Conservation (phyloP, 2,797 vertebrate genomes). For the Taeniopygia guttata region DNA sequence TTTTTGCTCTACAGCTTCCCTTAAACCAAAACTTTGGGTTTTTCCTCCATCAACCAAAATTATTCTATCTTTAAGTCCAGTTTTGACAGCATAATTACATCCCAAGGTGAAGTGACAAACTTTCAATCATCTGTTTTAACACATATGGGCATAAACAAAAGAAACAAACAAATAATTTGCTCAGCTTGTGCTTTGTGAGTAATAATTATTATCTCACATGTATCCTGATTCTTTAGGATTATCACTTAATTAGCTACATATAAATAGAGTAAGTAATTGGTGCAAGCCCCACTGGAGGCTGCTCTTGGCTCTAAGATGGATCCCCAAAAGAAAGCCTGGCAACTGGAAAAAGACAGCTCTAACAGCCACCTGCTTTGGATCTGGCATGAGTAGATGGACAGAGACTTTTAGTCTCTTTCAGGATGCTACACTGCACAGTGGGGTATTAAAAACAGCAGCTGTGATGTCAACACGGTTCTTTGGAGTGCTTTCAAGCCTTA, state of each 20-base stretch:
- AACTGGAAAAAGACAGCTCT: slow-evolving; percentile 58
- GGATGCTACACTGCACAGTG: slow-evolving; percentile 55
- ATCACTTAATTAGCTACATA: slow-evolving; percentile 74
- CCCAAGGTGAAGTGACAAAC: background rate
- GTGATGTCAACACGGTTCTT: slow-evolving; percentile 62
- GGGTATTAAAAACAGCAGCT: slow-evolving; percentile 65
- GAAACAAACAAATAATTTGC: background rate
- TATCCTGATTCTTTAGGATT: slow-evolving; percentile 68
- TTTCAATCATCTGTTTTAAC: slow-evolving; percentile 21
- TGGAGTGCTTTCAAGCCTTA: slow-evolving; percentile 56
- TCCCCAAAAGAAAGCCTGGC: slow-evolving; percentile 61
- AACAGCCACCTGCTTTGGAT: slow-evolving; percentile 68
- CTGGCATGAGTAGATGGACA: slow-evolving; percentile 54
- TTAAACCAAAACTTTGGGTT: background rate
- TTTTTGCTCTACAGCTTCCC: background rate
- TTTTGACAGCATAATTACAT: background rate
- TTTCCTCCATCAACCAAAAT: background rate
- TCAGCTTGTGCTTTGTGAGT: slow-evolving; percentile 37
- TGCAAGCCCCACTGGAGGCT: slow-evolving; percentile 53
- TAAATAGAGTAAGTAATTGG: slow-evolving; percentile 71
- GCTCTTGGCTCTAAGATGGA: slow-evolving; percentile 46
- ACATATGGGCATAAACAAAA: background rate
- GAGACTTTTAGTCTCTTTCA: slow-evolving; percentile 51
- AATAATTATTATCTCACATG: slow-evolving; percentile 58
- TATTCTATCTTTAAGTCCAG: background rate